A percentile compares a stretch with the other conserved stretches of the same genome.
Evolutionary conservation across 2,113 vertebrate species (phyloP).

Genomic region (Sylvietta virens): DNA sequence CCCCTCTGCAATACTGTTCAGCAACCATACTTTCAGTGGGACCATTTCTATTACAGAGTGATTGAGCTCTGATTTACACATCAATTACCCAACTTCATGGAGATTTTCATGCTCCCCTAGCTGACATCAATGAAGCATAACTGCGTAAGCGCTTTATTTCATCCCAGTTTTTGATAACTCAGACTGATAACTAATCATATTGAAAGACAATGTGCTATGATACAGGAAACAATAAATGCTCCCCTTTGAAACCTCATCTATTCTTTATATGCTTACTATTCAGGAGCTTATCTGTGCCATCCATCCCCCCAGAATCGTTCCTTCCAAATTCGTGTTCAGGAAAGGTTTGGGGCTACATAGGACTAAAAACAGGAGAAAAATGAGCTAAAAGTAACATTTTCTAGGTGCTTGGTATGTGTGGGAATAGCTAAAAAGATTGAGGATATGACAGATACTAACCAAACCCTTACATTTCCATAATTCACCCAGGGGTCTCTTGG

Average conservation of each 20-base stretch:
- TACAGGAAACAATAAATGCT: conserved; percentile 70
- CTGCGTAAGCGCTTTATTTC: conserved; percentile 73
- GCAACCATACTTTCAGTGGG: conserved; percentile 72
- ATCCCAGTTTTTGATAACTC: conserved; percentile 71
- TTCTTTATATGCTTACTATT: conserved; percentile 55
- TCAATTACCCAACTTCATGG: conserved; percentile 78
- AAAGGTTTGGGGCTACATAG: background rate
- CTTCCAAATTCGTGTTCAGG: background rate
- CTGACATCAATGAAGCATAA: conserved; percentile 74
- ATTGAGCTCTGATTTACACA: conserved; percentile 80
- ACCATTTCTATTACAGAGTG: conserved; percentile 77
- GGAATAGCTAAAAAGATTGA: background rate
- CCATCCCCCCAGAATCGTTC: conserved; percentile 28
- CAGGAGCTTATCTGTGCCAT: conserved; percentile 51
- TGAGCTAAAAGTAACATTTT: background rate
- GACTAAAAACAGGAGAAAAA: background rate
- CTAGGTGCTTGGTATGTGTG: background rate
- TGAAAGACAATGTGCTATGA: conserved; percentile 67
- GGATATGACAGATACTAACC: background rate
- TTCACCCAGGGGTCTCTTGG: background rate
- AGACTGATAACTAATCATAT: conserved; percentile 75
- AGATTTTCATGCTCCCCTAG: conserved; percentile 76
- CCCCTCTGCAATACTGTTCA: conserved; percentile 59
- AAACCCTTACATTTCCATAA: background rate
- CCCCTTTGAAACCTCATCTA: conserved; percentile 64